Evolutionary conservation across 1,140 invertebrate genomes (phyloP).

Genomic region (Protaetia brevitarsis): DNA sequence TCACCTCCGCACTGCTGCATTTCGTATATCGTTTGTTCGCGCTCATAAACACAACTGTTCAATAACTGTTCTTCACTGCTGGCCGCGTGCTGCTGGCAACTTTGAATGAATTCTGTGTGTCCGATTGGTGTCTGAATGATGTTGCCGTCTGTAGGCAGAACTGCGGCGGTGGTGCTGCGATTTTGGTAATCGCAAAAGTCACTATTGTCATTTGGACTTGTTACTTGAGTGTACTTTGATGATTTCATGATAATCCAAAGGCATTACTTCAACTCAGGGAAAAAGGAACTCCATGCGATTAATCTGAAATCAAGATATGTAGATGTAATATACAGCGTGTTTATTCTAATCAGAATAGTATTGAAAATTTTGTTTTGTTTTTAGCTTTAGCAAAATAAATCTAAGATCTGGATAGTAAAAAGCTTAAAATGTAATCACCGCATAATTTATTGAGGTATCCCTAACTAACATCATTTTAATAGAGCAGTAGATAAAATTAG

Average conservation of each 20-base stretch:
- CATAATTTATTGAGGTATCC: too few relatives aligned
- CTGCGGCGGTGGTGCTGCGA: conserved; percentile 28
- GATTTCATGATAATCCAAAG: conserved; percentile 38
- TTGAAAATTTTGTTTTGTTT: too few relatives aligned
- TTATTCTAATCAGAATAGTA: too few relatives aligned
- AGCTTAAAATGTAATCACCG: too few relatives aligned
- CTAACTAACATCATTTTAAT: too few relatives aligned
- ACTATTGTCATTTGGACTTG: conserved; percentile 40
- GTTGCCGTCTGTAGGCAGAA: conserved; percentile 35
- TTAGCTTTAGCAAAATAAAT: too few relatives aligned
- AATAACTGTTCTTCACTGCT: conserved; percentile 40
- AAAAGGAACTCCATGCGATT: too few relatives aligned
- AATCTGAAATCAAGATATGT: too few relatives aligned
- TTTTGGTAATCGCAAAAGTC: conserved; percentile 43
- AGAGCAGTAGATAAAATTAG: too few relatives aligned
- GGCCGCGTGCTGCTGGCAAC: conserved; percentile 34
- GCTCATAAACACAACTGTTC: conserved; percentile 33
- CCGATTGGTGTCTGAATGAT: conserved; percentile 31
- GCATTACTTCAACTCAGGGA: too few relatives aligned
- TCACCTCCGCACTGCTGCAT: conserved; percentile 27
- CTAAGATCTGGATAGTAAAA: too few relatives aligned
- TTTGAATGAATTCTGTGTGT: conserved; percentile 29
- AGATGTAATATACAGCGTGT: too few relatives aligned
- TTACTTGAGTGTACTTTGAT: conserved; percentile 45
- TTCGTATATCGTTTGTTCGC: conserved; percentile 28